Percentiles rank a stretch among this genome's conserved stretches.
phyloP scores from a whole-genome alignment of 2,888 invertebrate species.

The Drosophila barbarae region DNA sequence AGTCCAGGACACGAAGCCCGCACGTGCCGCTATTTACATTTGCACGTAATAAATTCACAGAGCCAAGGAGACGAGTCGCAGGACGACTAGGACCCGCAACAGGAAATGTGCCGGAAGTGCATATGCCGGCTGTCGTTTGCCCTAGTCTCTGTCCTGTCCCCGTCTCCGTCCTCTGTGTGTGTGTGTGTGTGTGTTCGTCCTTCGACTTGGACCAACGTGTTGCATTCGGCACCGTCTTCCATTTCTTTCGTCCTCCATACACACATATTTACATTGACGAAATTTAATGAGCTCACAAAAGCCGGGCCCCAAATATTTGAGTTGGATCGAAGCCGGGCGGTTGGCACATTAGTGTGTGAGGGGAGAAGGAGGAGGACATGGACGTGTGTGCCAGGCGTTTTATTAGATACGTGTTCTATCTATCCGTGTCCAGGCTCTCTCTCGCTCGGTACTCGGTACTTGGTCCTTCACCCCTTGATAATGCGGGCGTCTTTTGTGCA shows the following conservation, averaged over 20 bases:
- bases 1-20: conserved; percentile 22
- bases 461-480: conserved; percentile 9
- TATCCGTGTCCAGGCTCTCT: conserved; percentile 35
- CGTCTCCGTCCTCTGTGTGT: neutral
- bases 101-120: conserved; percentile 69
- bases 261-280: conserved; percentile 67
- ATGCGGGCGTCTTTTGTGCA: conserved; percentile 39
- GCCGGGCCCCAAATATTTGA: conserved; percentile 61
- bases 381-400: conserved; percentile 60
- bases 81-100: conserved; percentile 37
- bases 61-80: conserved; percentile 21
- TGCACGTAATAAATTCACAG: conserved; percentile 76
- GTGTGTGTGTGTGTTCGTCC: neutral
- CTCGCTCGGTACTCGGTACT: neutral
- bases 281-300: conserved; percentile 72
- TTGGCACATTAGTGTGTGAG: conserved; percentile 31
- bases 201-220: conserved; percentile 57
- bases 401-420: conserved; percentile 73
- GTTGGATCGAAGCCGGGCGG: conserved; percentile 54
- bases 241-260: conserved; percentile 9
- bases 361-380: neutral
- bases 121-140: conserved; percentile 55
- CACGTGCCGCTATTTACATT: conserved; percentile 78
- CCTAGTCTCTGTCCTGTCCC: conserved; percentile 1
- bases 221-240: conserved; percentile 56